A percentile compares a stretch with the other conserved stretches of the same genome.
phyloP scores from a whole-genome alignment of 2,797 vertebrate genomes.

The Neomorphus geoffroyi region DNA sequence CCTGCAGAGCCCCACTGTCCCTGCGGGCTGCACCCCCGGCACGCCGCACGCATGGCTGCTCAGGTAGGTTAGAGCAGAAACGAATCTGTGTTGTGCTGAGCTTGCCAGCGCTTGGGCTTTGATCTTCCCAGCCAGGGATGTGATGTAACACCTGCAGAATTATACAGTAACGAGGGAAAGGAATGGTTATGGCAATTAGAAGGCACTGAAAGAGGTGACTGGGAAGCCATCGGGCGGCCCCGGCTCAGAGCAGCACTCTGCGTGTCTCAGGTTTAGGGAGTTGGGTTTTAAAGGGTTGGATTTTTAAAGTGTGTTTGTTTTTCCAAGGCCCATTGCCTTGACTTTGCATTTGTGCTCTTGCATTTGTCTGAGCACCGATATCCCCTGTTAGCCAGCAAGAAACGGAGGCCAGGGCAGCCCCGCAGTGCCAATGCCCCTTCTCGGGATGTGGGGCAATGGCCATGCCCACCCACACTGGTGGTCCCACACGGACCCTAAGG shows the following conservation, averaged over 20 bases:
- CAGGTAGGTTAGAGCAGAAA: neutral
- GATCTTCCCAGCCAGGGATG: slow-evolving; percentile 25
- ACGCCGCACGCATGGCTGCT: neutral
- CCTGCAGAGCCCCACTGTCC: neutral
- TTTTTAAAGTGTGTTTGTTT: neutral
- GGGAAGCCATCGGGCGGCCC: neutral
- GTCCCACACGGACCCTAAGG: accelerated
- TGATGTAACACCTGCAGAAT: slow-evolving; percentile 57
- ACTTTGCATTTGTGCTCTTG: neutral
- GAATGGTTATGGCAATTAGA: neutral
- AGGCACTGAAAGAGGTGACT: neutral
- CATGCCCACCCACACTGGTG: neutral
- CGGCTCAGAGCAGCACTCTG: neutral
- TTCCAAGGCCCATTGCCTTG: neutral
- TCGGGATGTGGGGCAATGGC: neutral
- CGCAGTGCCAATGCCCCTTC: neutral
- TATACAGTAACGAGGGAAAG: neutral
- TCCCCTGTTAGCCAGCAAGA: accelerated
- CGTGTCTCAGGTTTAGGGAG: accelerated
- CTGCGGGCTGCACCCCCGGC: neutral
- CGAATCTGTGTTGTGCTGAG: neutral
- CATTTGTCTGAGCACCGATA: accelerated
- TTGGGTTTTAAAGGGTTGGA: neutral
- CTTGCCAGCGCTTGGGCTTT: neutral
- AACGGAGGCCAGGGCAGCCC: neutral